These are phyloP conservation scores for Clupea harengus DNA, from an alignment of 2,113 vertebrate species.

Conservation along the genomic window DNA sequence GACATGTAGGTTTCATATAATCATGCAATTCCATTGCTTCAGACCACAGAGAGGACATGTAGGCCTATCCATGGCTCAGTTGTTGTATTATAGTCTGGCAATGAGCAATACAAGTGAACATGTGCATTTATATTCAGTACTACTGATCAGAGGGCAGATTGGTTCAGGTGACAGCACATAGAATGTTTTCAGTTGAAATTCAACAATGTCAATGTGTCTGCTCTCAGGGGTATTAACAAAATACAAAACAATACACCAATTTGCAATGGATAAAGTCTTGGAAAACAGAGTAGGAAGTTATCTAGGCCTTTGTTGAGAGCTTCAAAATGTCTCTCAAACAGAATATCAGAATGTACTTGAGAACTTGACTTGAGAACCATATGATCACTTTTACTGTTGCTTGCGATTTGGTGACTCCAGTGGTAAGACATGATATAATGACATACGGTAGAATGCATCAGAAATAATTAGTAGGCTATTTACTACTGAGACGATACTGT, in stretches of 20 bases:
- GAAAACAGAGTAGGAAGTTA: neutral
- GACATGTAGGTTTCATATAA: too few relatives aligned
- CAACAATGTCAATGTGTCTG: neutral
- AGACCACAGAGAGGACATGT: too few relatives aligned
- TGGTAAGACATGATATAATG: neutral
- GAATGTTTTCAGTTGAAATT: neutral
- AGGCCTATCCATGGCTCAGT: too few relatives aligned
- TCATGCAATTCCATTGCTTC: too few relatives aligned
- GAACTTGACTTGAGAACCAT: neutral
- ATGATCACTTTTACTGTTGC: neutral
- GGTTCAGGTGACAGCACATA: neutral
- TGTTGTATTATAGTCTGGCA: too few relatives aligned
- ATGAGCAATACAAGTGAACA: too few relatives aligned
- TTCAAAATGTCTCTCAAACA: neutral
- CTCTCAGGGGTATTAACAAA: neutral
- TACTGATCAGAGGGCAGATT: too few relatives aligned
- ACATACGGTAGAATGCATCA: neutral
- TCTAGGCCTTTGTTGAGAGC: neutral
- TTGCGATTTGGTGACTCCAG: neutral
- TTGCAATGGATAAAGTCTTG: neutral
- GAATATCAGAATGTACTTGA: neutral
- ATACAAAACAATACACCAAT: neutral
- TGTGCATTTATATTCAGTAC: too few relatives aligned
- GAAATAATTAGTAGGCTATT: neutral
- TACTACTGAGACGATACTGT: neutral